Conservation (phyloP, 2,888 invertebrate genomes). For the Apamea sordens region DNA sequence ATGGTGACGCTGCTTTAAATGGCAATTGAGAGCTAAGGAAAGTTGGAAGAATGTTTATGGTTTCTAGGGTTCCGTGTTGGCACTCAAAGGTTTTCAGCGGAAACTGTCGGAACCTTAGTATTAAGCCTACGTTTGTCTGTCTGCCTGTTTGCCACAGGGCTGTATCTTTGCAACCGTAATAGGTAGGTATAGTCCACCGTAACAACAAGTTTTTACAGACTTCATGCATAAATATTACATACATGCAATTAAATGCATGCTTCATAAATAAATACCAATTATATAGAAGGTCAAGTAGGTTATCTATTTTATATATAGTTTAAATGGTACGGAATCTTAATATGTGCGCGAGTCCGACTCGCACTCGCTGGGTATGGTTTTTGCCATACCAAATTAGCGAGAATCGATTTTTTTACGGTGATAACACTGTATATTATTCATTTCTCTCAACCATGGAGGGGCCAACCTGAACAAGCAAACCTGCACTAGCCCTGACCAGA, state of each 20-base stretch:
- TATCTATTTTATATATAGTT: background rate
- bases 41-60: background rate
- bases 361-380: background rate
- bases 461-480: background rate
- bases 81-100: background rate
- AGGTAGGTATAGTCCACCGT: background rate
- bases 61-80: slow-evolving; percentile 9
- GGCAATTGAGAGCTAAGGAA: background rate
- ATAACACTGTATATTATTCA: slow-evolving; percentile 10
- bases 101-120: background rate
- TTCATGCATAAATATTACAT: too few species aligned
- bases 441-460: background rate
- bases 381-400: slow-evolving; percentile 6
- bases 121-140: background rate
- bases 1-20: background rate
- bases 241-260: too few species aligned
- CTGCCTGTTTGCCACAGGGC: background rate
- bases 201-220: background rate
- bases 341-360: background rate
- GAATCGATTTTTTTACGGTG: slow-evolving; percentile 16
- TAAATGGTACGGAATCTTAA: background rate
- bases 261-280: background rate
- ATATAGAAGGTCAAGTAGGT: background rate
- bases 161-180: background rate
- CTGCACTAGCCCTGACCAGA: background rate